Evolutionary conservation across 1,140 invertebrate genomes (phyloP).

Genomic region (Linepithema humile): DNA sequence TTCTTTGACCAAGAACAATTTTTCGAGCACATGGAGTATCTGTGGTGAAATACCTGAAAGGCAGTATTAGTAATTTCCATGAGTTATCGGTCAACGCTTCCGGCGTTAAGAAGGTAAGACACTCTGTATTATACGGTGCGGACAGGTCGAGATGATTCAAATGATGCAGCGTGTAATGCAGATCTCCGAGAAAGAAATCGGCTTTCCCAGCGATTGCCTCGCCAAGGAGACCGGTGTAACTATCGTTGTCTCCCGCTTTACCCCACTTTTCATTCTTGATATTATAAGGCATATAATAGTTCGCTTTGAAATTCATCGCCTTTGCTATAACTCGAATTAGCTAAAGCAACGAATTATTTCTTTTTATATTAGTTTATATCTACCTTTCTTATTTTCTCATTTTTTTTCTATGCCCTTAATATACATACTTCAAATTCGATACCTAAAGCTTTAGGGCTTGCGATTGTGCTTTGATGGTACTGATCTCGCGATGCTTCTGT

Average conservation of each 20-base stretch:
- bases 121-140: constrained; percentile 91
- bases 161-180: constrained; percentile 90
- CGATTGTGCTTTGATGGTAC: constrained; percentile 76
- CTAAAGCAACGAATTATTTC: constrained; percentile 79
- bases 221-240: constrained; percentile 88
- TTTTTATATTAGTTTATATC: neutral
- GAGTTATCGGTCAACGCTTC: constrained; percentile 91
- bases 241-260: constrained; percentile 85
- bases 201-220: constrained; percentile 88
- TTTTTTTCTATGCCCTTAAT: neutral
- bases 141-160: constrained; percentile 89
- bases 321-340: constrained; percentile 88
- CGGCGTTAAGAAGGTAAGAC: constrained; percentile 92
- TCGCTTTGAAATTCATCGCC: constrained; percentile 88
- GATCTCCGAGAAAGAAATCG: constrained; percentile 90
- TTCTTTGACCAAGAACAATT: neutral
- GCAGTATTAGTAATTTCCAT: constrained; percentile 92
- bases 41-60: constrained; percentile 87
- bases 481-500: constrained; percentile 78
- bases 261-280: constrained; percentile 88
- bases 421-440: constrained; percentile 87
- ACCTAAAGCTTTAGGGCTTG: constrained; percentile 79
- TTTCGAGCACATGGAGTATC: neutral
- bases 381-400: neutral
- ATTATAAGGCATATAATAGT: constrained; percentile 87